phyloP scores from a whole-genome alignment of 2,888 invertebrate genomes.

The Epirrhoe alternata region DNA sequence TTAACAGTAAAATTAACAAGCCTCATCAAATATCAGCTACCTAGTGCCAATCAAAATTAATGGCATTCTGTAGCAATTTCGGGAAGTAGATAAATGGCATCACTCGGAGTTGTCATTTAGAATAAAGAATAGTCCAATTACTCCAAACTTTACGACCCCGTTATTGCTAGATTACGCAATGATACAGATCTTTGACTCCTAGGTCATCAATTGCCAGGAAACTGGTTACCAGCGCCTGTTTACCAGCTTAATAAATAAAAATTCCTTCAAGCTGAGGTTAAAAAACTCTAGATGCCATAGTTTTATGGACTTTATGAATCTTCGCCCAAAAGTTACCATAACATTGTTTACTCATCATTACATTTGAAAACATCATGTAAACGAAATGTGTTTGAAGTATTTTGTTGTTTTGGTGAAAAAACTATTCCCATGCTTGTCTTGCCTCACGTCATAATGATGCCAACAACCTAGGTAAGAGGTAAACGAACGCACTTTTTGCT shows the following conservation, averaged over 20 bases:
- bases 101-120: constrained; percentile 21
- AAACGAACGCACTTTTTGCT: not conserved
- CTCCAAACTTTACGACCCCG: constrained; percentile 27
- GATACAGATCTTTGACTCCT: constrained; percentile 32
- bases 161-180: constrained; percentile 38
- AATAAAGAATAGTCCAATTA: constrained; percentile 28
- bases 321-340: too few species aligned
- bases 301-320: too few species aligned
- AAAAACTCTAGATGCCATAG: too few species aligned
- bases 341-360: too few species aligned
- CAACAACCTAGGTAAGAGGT: not conserved
- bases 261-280: too few species aligned
- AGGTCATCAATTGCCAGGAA: constrained; percentile 7
- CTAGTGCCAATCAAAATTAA: not conserved
- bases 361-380: too few species aligned
- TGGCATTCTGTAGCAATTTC: constrained; percentile 1
- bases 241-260: too few species aligned
- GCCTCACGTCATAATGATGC: not conserved
- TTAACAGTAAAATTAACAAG: not conserved
- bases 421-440: too few species aligned
- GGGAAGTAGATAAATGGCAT: constrained; percentile 1
- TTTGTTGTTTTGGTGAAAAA: too few species aligned
- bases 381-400: too few species aligned
- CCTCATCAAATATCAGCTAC: not conserved
- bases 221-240: constrained; percentile 1